These are phyloP conservation scores for Ormyrus pomaceus DNA, from an alignment of 2,888 invertebrate species.

Conservation along the genomic window DNA sequence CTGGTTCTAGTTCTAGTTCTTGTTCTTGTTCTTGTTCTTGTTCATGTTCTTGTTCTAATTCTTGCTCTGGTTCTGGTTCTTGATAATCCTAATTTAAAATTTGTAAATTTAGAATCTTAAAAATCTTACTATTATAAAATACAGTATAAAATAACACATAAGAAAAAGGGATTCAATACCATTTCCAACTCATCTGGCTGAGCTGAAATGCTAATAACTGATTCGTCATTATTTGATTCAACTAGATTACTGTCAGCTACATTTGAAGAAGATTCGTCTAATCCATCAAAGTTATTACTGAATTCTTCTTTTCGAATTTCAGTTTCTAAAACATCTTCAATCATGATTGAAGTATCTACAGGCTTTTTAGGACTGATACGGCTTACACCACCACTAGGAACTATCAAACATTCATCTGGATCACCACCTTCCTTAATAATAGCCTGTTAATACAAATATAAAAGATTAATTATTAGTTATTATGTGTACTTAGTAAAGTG, in stretches of 20 bases:
- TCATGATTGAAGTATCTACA: slow-evolving; percentile 56
- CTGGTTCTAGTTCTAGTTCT: too few relatives aligned
- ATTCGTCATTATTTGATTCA: slow-evolving; percentile 37
- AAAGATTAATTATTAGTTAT: slow-evolving; percentile 5
- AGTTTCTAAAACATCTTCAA: slow-evolving; percentile 52
- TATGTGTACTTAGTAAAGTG: not conserved
- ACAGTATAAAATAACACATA: not conserved
- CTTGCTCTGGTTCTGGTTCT: not conserved
- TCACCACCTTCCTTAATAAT: slow-evolving; percentile 83
- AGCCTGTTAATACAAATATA: slow-evolving; percentile 75
- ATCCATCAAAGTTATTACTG: slow-evolving; percentile 35
- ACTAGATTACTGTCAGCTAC: not conserved
- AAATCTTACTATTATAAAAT: not conserved
- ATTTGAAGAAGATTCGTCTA: slow-evolving; percentile 37
- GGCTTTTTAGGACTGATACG: slow-evolving; percentile 67
- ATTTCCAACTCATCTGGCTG: slow-evolving; percentile 55
- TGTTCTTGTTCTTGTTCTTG: too few relatives aligned
- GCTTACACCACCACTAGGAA: slow-evolving; percentile 68
- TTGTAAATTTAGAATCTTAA: not conserved
- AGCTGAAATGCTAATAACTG: slow-evolving; percentile 46
- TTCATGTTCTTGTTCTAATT: too few relatives aligned
- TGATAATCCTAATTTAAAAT: slow-evolving; percentile 37
- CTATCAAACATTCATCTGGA: slow-evolving; percentile 82
- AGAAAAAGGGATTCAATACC: not conserved
- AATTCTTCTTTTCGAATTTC: slow-evolving; percentile 57